Evolutionary conservation across 2,113 vertebrate species (phyloP).

Genomic region (Machaerirhynchus nigripectus): DNA sequence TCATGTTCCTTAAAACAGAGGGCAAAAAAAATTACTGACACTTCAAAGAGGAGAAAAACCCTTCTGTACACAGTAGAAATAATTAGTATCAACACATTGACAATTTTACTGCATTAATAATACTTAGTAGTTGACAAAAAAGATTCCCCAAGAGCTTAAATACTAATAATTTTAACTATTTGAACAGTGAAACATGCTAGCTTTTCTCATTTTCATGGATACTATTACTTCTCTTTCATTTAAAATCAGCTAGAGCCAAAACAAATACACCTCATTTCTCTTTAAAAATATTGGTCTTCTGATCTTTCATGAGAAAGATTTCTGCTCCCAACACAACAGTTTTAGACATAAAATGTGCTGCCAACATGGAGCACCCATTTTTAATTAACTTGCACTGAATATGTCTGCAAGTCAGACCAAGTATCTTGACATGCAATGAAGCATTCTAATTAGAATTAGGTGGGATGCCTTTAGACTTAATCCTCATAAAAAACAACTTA

Average conservation of each 20-base stretch:
- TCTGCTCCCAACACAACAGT: background rate
- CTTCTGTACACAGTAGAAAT: background rate
- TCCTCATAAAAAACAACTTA: constrained; percentile 61
- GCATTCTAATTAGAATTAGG: background rate
- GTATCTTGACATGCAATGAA: background rate
- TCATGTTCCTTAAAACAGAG: constrained; percentile 84
- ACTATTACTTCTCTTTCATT: background rate
- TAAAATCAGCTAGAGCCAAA: background rate
- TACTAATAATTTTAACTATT: background rate
- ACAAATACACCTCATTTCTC: background rate
- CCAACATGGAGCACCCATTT: background rate
- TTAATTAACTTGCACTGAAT: background rate
- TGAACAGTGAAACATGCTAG: background rate
- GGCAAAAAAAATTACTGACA: background rate
- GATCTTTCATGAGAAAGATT: background rate
- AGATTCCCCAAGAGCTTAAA: background rate
- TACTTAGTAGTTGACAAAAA: background rate
- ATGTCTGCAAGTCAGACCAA: background rate
- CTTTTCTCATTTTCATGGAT: background rate
- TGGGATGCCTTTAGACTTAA: background rate
- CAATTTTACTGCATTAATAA: background rate
- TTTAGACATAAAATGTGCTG: background rate
- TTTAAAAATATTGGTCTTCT: background rate
- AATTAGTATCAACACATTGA: background rate
- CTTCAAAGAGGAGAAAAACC: background rate